Base-by-base conservation (phyloP, 2,888 invertebrate genomes). In the Xylophagus ater region DNA sequence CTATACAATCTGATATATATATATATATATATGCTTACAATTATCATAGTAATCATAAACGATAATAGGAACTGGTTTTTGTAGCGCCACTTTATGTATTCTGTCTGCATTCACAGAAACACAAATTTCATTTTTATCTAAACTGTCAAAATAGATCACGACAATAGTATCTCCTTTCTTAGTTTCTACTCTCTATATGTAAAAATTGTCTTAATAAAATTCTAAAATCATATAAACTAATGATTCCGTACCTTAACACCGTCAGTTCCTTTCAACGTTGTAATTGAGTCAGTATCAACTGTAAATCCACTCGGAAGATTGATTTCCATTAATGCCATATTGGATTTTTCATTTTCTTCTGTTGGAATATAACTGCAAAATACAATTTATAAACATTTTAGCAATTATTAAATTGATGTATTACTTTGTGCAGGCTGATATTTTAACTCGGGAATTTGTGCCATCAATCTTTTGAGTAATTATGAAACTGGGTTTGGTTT, bases 1-100 rank as follows among this genome's bases (percentile, higher is more conserved):
- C n/a, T n/a, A n/a, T n/a, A n/a, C n/a, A n/a, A n/a, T n/a, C n/a
- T n/a, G n/a, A n/a, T n/a, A n/a, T n/a, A n/a, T n/a, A n/a, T n/a
- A n/a, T n/a, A n/a, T n/a, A n/a, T n/a, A 28, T 30, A 29, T 30
- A 21, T 19, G 72, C 79, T 75, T 58, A 87, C 87, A 82, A 45
- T 82, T 84, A 60, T 94, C 90, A 53, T 92, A 94, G 52, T 94
- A 87, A 59, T 96, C 94, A 50, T 81, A 82, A 28, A 94, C 74
- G 28, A 79, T 74, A 46, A 92, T 86, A 50, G 84, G 76, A 17
- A 84, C 88, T 7, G 90, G 83, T 43, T 85, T 84, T 53, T 90
- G 88, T 36, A 82, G 74, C 4, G 88, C 86, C 9, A 89, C 84
- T 56, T 84, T 82, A 58, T 86, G 79, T 0, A 81, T 82, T 50